Evolutionary conservation across 2,113 vertebrate genomes (phyloP), one percentile per base, ranked within the genome.

Genomic region (Pyrgilauda ruficollis): DNA sequence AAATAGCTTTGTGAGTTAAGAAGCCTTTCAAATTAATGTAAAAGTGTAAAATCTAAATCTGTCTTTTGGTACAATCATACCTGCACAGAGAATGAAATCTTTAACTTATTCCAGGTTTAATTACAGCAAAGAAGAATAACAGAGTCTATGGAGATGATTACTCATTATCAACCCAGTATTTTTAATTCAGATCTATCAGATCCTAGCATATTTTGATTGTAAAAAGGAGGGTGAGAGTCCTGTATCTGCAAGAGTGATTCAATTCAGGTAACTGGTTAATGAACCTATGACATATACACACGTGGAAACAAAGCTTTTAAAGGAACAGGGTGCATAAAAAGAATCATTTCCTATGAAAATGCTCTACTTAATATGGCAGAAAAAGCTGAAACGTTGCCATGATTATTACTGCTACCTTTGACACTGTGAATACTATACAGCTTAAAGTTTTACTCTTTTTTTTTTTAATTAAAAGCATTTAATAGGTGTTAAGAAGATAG

Each of bases 101-200:
- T 96, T 92, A 94, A 90, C 73, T 94, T 94, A 55, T 53, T 70
- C 73, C 61, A 85, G 53, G 72, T 94, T 97, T 93, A 96, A 95
- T 84, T 92, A 86, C 30, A 87, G 35, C 63, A 87, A 46, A 85
- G 59, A 63, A 92, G 44, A 96, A 61, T 68, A 83, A 96, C 41
- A 64, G 82, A 70, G 64, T n/a, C 8, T n/a, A 44, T 23, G 63
- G 39, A 94, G 59, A 91, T n/a, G 76, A 37, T 73, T 88, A 77
- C 62, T 93, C 64, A 35, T 70, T 55, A 90, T 89, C 82, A 72
- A 35, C 15, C 6, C 49, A 74, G 63, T 69, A 93, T 90, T 87
- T 90, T 86, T 94, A 94, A 93, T 67, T 55, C 69, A 83, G 47
- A 89, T 46, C 6, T 85, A 94, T 91, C 89, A 61, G 89, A 95